Evolutionary conservation across 2,888 invertebrate genomes (phyloP).

Genomic region (Apamea crenata): DNA sequence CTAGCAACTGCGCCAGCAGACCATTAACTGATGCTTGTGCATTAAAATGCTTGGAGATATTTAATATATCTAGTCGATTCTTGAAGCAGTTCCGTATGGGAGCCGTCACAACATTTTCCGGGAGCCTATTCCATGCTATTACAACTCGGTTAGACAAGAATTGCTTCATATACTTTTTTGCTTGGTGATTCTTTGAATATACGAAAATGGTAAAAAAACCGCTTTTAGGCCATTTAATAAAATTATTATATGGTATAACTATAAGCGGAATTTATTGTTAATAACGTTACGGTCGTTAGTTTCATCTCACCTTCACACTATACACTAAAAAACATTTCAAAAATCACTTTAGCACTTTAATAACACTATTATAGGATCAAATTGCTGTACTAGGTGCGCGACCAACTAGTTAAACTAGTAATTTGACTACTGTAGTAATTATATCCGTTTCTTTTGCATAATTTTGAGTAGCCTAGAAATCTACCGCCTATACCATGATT

Average conservation of each 20-base stretch:
- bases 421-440: not conserved
- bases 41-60: not conserved
- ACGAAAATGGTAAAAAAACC: not conserved
- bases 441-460: constrained; percentile 1
- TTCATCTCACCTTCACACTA: constrained; percentile 18
- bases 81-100: not conserved
- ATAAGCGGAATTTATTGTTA: not conserved
- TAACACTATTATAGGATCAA: constrained; percentile 7
- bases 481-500: not conserved
- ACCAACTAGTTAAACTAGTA: not conserved
- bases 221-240: not conserved
- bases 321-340: constrained; percentile 1
- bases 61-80: not conserved
- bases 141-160: not conserved
- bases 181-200: too few relatives aligned
- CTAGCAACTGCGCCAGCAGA: too few relatives aligned
- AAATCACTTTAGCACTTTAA: constrained; percentile 19
- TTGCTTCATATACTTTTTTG: not conserved
- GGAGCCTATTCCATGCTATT: not conserved
- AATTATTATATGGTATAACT: not conserved
- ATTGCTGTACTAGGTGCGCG: constrained; percentile 5
- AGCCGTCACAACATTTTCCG: not conserved
- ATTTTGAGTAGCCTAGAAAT: not conserved
- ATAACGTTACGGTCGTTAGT: constrained; percentile 10
- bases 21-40: too few relatives aligned